Conservation (phyloP, 2,888 invertebrate genomes). For the Meghimatium bilineatum region DNA sequence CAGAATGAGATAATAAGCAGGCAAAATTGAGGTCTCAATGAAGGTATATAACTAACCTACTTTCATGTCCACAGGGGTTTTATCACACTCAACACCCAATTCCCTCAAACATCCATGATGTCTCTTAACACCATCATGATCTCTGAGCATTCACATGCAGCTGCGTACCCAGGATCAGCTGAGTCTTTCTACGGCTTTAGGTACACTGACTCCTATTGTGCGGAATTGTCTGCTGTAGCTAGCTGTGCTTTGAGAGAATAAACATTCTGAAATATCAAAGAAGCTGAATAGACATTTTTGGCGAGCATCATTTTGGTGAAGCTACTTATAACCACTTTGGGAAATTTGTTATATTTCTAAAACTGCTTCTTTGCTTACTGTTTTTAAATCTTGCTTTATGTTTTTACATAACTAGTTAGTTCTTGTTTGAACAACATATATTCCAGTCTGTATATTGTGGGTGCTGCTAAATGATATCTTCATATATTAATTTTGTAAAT, state of each 20-base stretch:
- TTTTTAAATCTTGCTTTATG: background rate
- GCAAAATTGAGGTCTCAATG: background rate
- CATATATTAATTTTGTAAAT: background rate
- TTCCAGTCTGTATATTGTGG: background rate
- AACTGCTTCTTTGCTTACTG: background rate
- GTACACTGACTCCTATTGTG: constrained; percentile 25
- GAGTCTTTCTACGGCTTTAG: constrained; percentile 36
- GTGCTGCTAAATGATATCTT: background rate
- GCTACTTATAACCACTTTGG: background rate
- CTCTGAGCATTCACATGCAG: constrained; percentile 48
- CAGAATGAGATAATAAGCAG: background rate
- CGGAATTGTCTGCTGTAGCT: constrained; percentile 27
- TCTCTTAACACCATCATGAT: constrained; percentile 66
- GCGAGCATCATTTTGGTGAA: background rate
- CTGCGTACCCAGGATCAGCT: constrained; percentile 24
- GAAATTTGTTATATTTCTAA: background rate
- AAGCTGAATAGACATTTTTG: too few species aligned
- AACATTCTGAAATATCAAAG: background rate
- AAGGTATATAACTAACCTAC: constrained; percentile 4
- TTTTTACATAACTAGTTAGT: background rate
- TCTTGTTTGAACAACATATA: background rate
- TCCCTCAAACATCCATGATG: constrained; percentile 66
- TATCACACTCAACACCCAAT: constrained; percentile 66
- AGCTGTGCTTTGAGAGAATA: background rate
- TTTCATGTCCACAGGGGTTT: constrained; percentile 64